Evolutionary conservation across 2,888 invertebrate genomes (phyloP).

Genomic region (Hermodice carunculata): DNA sequence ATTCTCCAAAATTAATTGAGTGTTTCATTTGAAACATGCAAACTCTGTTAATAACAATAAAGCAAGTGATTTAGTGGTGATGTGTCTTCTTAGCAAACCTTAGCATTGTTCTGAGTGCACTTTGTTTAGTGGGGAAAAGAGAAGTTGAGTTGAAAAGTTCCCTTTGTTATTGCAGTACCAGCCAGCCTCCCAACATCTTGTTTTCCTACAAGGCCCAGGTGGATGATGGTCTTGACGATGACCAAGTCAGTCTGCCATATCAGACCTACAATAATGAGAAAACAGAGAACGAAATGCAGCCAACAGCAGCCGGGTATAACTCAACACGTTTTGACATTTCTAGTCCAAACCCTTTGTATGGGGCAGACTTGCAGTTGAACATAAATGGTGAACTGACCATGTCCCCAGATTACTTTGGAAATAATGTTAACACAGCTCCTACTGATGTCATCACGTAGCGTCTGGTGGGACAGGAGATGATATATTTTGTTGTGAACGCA

Average conservation of each 20-base stretch:
- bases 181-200: conserved; percentile 66
- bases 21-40: too few species aligned
- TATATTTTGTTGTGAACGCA: too few species aligned
- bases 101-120: too few species aligned
- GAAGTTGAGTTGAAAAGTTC: too few species aligned
- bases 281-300: conserved; percentile 1
- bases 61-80: too few species aligned
- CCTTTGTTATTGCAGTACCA: conserved; percentile 15
- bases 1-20: too few species aligned
- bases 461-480: too few species aligned
- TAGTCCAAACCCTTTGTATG: conserved; percentile 35
- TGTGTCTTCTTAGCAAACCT: too few species aligned
- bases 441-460: too few species aligned
- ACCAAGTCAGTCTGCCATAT: conserved; percentile 81
- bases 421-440: conserved; percentile 3
- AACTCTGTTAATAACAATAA: too few species aligned
- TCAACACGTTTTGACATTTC: conserved; percentile 28
- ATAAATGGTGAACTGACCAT: conserved; percentile 11
- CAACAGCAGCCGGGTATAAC: conserved; percentile 15
- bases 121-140: too few species aligned
- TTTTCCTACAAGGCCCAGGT: conserved; percentile 86
- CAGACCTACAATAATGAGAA: conserved; percentile 53
- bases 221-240: conserved; percentile 83
- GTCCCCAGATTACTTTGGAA: conserved; percentile 9
- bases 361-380: conserved; percentile 5